Evolutionary conservation across 1,140 invertebrate species (phyloP), one percentile per base, ranked within the genome.

Genomic region (Brachystomella parvula): DNA sequence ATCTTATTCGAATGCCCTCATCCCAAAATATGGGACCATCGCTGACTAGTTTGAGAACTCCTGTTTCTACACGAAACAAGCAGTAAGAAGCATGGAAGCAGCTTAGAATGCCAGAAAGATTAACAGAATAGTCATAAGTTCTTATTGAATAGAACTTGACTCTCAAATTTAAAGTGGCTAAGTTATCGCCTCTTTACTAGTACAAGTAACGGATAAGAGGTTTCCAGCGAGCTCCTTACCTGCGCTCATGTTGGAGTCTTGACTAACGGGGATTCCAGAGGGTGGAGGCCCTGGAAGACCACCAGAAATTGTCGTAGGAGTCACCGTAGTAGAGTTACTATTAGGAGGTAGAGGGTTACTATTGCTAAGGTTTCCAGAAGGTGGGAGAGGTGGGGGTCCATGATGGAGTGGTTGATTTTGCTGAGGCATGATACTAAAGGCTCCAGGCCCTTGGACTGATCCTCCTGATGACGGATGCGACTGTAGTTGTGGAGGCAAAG

Each of bases 221-320:
- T n/a, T n/a, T n/a, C n/a, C n/a, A n/a, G n/a, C n/a, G n/a, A 21
- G 44, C 15, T 21, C 15, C 76, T 79, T 78, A 89, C 88, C 87
- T 83, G 89, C 92, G 84, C 90, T 93, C 87, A 93, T 90, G 85
- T 93, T 94, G 81, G 90, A 94, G 84, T 93, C 90, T 84, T 92
- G 90, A 86, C 86, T 92, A 65, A 32, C 30, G 58, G 65, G 61
- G 19, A 60, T 31, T 60, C 24, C 24, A 60, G 24, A 19, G 9
- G 60, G 21, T 2, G 60, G 35, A 61, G 31, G 60, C 2, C 60
- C 31, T 60, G 57, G 31, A 60, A 60, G 56, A 53, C 28, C 64
- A 57, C 29, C 47, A 44, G 15, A 53, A 53, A 9, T 53, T 28
- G 19, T 59, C 3, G 12, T 59, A 39, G 32, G 49, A 56, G 21